Percentiles rank a stretch among this genome's conserved stretches.
These are phyloP conservation scores for Pheosia gnoma DNA, from an alignment of 2,888 invertebrate genomes.

Conservation along the genomic window DNA sequence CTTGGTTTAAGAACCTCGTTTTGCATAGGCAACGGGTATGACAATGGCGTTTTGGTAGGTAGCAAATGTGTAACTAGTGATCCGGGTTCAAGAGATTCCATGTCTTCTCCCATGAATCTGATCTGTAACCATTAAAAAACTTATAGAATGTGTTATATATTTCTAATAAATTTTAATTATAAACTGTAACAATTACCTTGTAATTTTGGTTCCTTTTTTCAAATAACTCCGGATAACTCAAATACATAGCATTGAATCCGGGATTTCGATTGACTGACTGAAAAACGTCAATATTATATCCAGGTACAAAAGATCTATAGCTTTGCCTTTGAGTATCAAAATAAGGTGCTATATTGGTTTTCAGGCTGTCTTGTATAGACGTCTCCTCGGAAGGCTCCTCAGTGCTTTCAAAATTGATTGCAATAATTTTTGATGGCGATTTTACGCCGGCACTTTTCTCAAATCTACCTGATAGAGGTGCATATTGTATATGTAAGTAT, in stretches of 20 bases:
- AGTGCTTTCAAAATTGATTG: conserved; percentile 37
- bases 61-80: neutral
- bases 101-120: neutral
- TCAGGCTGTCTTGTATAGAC: conserved; percentile 4
- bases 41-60: neutral
- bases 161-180: too few species aligned
- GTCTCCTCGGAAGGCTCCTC: conserved; percentile 18
- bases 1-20: neutral
- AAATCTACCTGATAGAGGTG: conserved; percentile 1
- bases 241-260: conserved; percentile 43
- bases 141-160: too few species aligned
- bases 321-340: conserved; percentile 6
- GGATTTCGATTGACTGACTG: conserved; percentile 37
- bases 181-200: conserved; percentile 31
- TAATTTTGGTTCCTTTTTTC: conserved; percentile 15
- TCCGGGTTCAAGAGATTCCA: neutral
- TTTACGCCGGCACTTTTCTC: neutral
- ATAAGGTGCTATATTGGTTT: conserved; percentile 6
- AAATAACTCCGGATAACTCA: conserved; percentile 23
- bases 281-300: conserved; percentile 40
- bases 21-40: neutral
- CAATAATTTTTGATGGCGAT: conserved; percentile 23
- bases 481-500: conserved; percentile 3
- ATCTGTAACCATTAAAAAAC: neutral
- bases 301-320: conserved; percentile 35